These are phyloP conservation scores for Hylaeus anthracinus DNA, from an alignment of 1,140 invertebrate genomes.

Conservation along the genomic window DNA sequence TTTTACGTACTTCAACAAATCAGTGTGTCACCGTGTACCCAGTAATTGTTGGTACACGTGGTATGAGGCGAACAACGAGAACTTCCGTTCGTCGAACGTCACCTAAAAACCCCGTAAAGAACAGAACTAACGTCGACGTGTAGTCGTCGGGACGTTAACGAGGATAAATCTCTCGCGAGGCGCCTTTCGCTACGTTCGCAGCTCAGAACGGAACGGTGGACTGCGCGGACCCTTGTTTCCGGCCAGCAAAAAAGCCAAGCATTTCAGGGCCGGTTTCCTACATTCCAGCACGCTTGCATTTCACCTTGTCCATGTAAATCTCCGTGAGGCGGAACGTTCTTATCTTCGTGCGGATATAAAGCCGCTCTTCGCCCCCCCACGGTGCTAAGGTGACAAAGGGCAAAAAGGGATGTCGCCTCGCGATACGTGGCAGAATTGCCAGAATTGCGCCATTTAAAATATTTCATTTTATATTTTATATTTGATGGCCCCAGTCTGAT, in stretches of 20 bases:
- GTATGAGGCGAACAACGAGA: not conserved
- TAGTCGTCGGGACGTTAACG: slow-evolving; percentile 4
- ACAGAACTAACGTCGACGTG: not conserved
- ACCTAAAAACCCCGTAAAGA: not conserved
- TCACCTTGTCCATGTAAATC: slow-evolving; percentile 53
- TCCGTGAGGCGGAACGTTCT: slow-evolving; percentile 40
- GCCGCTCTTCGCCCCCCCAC: slow-evolving; percentile 7
- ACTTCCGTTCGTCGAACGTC: not conserved
- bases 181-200: not conserved
- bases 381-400: slow-evolving; percentile 32
- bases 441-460: slow-evolving; percentile 46
- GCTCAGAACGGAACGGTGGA: slow-evolving; percentile 17
- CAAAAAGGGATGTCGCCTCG: not conserved
- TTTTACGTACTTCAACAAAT: too few relatives aligned
- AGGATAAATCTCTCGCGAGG: slow-evolving; percentile 21
- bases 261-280: slow-evolving; percentile 41
- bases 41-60: too few relatives aligned
- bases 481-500: too few relatives aligned
- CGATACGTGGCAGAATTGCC: not conserved
- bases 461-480: too few relatives aligned
- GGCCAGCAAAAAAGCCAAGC: slow-evolving; percentile 38
- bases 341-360: slow-evolving; percentile 43
- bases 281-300: slow-evolving; percentile 42
- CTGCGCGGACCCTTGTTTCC: slow-evolving; percentile 40
- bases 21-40: too few relatives aligned